A percentile compares a stretch with the other conserved stretches of the same genome.
phyloP scores from a whole-genome alignment of 2,797 vertebrate species.

The Carduelis carduelis region DNA sequence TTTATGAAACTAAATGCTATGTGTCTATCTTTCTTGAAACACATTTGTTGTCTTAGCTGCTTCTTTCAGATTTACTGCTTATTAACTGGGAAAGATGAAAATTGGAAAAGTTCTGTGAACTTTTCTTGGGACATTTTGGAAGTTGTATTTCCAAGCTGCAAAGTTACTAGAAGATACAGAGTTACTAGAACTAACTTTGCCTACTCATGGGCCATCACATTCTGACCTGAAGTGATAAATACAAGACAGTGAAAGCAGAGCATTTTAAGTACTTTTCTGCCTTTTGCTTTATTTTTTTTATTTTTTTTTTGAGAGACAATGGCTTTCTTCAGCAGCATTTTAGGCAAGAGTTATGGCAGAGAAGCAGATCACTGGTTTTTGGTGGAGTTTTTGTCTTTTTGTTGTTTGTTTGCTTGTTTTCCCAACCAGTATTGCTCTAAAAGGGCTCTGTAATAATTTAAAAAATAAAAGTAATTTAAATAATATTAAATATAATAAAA shows the following conservation, averaged over 20 bases:
- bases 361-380: neutral
- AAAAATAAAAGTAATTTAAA: neutral
- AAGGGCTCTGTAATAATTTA: neutral
- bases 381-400: neutral
- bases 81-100: neutral
- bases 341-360: neutral
- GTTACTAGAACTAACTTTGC: neutral
- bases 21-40: neutral
- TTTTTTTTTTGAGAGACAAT: neutral
- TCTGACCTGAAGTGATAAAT: neutral
- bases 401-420: neutral
- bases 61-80: neutral
- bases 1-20: neutral
- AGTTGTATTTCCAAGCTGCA: neutral
- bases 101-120: neutral
- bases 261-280: neutral
- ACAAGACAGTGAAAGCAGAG: neutral
- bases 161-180: neutral
- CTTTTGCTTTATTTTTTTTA: neutral
- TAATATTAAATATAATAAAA: neutral
- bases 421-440: neutral
- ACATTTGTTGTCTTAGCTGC: neutral
- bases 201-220: neutral
- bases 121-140: neutral
- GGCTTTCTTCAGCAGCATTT: neutral